phyloP scores from a whole-genome alignment of 2,888 invertebrate genomes.

The Hanleya hanleyi region DNA sequence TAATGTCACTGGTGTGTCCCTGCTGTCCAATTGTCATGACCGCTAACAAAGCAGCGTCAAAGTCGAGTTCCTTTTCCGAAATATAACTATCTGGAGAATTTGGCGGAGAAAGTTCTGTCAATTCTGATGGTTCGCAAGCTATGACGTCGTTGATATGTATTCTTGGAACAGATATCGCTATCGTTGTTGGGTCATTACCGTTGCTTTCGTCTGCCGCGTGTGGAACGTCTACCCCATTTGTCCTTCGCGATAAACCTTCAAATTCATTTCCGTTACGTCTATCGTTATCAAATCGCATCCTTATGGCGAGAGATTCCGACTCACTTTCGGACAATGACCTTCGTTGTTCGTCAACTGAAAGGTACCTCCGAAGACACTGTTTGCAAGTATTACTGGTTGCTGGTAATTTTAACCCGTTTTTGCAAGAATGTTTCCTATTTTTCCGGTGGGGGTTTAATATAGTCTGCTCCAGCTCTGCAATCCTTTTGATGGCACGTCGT shows the following conservation, averaged over 20 bases:
- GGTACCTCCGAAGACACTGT: no score
- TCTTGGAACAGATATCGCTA: no score
- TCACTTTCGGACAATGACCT: no score
- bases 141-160: no score
- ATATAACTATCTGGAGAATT: not conserved
- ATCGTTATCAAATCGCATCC: no score
- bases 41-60: not conserved
- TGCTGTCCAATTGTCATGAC: not conserved
- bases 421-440: no score
- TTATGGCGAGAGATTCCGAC: no score
- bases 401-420: no score
- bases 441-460: not conserved
- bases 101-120: not conserved
- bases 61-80: not conserved
- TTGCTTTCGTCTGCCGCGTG: not conserved
- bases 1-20: not conserved
- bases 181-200: no score
- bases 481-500: conserved; percentile 14
- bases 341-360: no score
- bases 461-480: conserved; percentile 17
- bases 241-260: not conserved
- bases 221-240: not conserved
- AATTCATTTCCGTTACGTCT: no score
- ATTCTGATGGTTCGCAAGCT: not conserved
- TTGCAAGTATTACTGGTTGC: no score